A percentile compares a stretch with the other conserved stretches of the same genome.
phyloP scores from a whole-genome alignment of 1,140 invertebrate species.

The Eupristina koningsbergeri region DNA sequence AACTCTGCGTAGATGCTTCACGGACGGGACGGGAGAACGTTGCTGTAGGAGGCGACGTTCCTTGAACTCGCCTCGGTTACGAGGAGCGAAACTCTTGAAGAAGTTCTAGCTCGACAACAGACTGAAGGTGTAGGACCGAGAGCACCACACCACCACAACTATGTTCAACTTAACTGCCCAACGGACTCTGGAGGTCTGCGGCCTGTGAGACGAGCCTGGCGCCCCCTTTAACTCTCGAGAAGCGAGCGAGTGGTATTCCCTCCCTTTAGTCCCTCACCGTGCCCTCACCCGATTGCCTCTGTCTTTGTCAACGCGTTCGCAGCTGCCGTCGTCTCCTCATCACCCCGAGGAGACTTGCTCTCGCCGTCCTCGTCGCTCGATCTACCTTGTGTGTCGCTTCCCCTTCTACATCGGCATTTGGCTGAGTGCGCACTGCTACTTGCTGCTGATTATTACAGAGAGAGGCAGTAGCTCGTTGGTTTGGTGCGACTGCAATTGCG shows the following conservation, averaged over 20 bases:
- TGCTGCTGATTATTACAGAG: not conserved
- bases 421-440: not conserved
- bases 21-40: no score
- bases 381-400: not conserved
- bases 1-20: no score
- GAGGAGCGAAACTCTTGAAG: no score
- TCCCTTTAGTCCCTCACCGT: not conserved
- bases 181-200: not conserved
- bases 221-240: slow-evolving; percentile 21
- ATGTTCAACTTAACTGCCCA: not conserved
- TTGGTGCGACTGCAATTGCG: not conserved
- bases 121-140: no score
- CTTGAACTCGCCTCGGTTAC: no score
- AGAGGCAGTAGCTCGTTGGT: not conserved
- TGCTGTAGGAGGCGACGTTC: no score
- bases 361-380: not conserved
- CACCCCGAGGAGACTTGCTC: no score
- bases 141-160: not conserved
- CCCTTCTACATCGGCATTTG: not conserved
- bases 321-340: not conserved
- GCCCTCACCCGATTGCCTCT: not conserved
- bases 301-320: not conserved
- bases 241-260: no score
- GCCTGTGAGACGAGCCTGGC: not conserved
- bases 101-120: no score